phyloP scores from a whole-genome alignment of 2,888 invertebrate genomes.

The Tiliacea citrago region DNA sequence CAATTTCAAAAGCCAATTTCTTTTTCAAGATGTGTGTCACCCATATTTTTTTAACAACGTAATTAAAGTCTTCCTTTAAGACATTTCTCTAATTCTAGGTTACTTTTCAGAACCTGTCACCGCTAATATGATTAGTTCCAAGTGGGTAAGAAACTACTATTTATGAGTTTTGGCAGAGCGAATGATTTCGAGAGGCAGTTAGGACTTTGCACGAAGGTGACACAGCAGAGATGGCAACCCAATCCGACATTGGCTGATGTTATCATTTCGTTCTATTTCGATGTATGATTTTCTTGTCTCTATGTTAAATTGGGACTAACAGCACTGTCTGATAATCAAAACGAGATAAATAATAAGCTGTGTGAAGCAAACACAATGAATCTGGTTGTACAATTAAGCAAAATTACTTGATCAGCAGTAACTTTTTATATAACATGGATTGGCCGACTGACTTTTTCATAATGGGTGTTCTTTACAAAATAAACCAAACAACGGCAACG shows the following conservation, averaged over 20 bases:
- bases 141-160: constrained; percentile 38
- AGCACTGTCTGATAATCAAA: neutral
- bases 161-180: constrained; percentile 52
- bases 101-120: constrained; percentile 46
- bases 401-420: neutral
- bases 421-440: constrained; percentile 27
- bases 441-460: constrained; percentile 37
- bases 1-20: constrained; percentile 13
- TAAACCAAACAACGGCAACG: neutral
- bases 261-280: constrained; percentile 14
- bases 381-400: neutral
- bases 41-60: constrained; percentile 48
- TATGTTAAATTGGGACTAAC: constrained; percentile 4
- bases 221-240: constrained; percentile 29
- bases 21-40: constrained; percentile 38
- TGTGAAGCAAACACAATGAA: constrained; percentile 1
- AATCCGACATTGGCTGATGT: constrained; percentile 35
- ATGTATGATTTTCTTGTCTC: constrained; percentile 18
- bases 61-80: constrained; percentile 37
- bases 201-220: constrained; percentile 45
- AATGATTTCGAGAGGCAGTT: constrained; percentile 4
- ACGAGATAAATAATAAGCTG: neutral
- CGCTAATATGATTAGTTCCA: constrained; percentile 34
- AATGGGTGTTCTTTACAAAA: neutral
- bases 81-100: constrained; percentile 26